Base-by-base conservation (phyloP, 2,797 vertebrate species). In the Lutjanus argentimaculatus region DNA sequence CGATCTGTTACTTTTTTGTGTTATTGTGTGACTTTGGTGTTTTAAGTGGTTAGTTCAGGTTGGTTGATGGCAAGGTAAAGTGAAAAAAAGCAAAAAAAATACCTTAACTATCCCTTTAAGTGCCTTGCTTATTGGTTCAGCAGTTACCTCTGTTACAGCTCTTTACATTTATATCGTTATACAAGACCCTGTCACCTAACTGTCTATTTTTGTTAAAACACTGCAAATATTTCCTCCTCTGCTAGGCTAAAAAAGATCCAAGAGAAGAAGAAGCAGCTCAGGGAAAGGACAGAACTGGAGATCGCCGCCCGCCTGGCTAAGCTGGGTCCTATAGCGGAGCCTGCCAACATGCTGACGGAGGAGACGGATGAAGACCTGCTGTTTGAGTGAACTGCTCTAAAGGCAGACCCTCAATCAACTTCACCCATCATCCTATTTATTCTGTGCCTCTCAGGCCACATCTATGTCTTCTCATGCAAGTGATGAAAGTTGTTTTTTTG, bases 171-270 rank as follows among this genome's bases (percentile, higher is more conserved):
- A 21, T 42, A 21, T 36, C 3, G 4, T 36, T 36, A 36, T 36
- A 3, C 30, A 36, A 36, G 30, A 4, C 30, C 30, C 7, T 42
- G 9, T 9, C 36, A 21, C 6, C 58, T 11, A 43, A 52, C 30
- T 7, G 61, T 46, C 6, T 55, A 1, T 40, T 52, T 45, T 10
- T 10, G 16, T 58, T 21, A 3, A 40, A 61, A 65, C 25, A 2
- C 43, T 61, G 43, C 63, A n/a, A 12, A 14, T 14, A 3, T 55
- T 58, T 51, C 52, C 15, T 72, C 19, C 8, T 63, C 30, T 6
- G 8, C 16, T 73, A 99, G 99, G 92, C 95, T 99, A 94, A 99
- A 99, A 94, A 99, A 99, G 92, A 99, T 99, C 88, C 99, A 99
- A 68, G 99, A 99, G 94, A 99, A 99, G 96, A 99, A 99, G 94